Percentiles rank a stretch among this genome's conserved stretches.
phyloP scores from a whole-genome alignment of 2,888 invertebrate species.

The Lordiphosa andalusiaca region DNA sequence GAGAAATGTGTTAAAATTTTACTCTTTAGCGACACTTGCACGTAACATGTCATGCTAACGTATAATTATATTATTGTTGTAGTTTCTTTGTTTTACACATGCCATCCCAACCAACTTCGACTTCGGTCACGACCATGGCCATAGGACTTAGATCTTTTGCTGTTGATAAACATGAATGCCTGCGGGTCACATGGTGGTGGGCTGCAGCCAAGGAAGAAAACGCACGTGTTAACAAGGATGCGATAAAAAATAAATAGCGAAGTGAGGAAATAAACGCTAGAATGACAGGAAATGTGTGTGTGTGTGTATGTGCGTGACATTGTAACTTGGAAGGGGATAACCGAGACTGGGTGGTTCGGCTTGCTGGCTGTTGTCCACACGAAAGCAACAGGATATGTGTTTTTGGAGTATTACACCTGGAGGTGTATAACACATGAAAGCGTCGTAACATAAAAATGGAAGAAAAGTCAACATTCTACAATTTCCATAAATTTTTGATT shows the following conservation, averaged over 20 bases:
- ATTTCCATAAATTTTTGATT: slow-evolving; percentile 18
- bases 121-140: slow-evolving; percentile 25
- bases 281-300: slow-evolving; percentile 72
- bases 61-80: slow-evolving; percentile 65
- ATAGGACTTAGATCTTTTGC: slow-evolving; percentile 48
- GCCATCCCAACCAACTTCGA: slow-evolving; percentile 14
- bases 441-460: not conserved
- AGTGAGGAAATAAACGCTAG: slow-evolving; percentile 67
- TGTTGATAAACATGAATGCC: slow-evolving; percentile 53
- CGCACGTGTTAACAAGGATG: slow-evolving; percentile 72
- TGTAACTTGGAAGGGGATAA: slow-evolving; percentile 45
- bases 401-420: slow-evolving; percentile 20
- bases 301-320: slow-evolving; percentile 61
- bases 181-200: slow-evolving; percentile 22
- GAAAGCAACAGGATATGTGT: slow-evolving; percentile 27
- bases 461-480: not conserved
- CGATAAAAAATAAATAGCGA: slow-evolving; percentile 49
- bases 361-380: slow-evolving; percentile 24
- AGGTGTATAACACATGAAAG: slow-evolving; percentile 4
- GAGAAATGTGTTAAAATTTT: slow-evolving; percentile 53
- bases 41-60: slow-evolving; percentile 66
- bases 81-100: slow-evolving; percentile 43
- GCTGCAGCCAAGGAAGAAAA: slow-evolving; percentile 29
- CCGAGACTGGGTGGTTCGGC: slow-evolving; percentile 18
- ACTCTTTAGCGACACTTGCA: slow-evolving; percentile 47